Evolutionary conservation across 2,888 invertebrate species (phyloP).

Genomic region (Copidosoma aretas): DNA sequence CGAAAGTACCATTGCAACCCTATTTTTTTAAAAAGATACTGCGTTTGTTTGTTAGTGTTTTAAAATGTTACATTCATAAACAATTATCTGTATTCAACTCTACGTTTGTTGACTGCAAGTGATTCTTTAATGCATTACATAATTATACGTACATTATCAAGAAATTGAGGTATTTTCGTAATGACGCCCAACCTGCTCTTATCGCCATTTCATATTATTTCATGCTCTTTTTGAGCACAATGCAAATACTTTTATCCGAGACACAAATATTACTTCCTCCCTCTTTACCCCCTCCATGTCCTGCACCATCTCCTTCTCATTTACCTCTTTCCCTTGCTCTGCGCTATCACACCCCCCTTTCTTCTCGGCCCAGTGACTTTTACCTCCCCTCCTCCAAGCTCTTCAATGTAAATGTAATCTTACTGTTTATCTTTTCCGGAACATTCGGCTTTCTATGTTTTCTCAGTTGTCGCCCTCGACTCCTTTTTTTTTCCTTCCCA

Average conservation of each 20-base stretch:
- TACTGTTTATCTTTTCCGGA: conserved; percentile 36
- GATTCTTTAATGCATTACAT: no score
- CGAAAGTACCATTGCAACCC: no score
- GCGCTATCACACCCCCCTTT: not conserved
- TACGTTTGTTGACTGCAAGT: no score
- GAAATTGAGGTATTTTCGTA: no score
- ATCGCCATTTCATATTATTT: not conserved
- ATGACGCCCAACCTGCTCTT: not conserved
- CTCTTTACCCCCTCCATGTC: not conserved
- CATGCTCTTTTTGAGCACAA: not conserved
- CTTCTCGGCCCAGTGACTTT: not conserved
- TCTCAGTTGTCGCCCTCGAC: conserved; percentile 14
- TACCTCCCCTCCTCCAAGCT: not conserved
- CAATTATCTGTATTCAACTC: no score
- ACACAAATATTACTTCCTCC: conserved; percentile 9
- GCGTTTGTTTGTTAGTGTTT: no score
- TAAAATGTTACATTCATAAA: no score
- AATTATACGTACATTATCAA: no score
- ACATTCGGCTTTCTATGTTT: conserved; percentile 34
- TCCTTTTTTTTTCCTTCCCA: conserved; percentile 13
- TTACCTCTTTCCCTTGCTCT: conserved; percentile 3
- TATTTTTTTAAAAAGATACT: no score
- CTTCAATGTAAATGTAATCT: conserved; percentile 38
- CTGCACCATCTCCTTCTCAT: conserved; percentile 12
- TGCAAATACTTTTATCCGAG: conserved; percentile 10